phyloP scores from a whole-genome alignment of 2,888 invertebrate species.

The Phrixothrix hirtus region DNA sequence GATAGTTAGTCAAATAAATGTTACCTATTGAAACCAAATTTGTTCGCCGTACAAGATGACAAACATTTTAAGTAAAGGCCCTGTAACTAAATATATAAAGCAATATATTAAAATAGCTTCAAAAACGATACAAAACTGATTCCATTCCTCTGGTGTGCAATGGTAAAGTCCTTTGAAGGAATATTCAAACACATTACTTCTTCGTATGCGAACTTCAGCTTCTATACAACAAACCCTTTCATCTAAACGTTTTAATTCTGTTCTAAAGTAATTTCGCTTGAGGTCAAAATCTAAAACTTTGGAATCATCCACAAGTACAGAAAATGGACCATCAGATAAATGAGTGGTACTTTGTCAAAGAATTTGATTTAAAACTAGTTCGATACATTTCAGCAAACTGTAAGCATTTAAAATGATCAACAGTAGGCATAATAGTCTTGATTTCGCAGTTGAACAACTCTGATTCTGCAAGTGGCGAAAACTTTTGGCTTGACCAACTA shows the following conservation, averaged over 20 bases:
- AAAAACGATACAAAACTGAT: slow-evolving; percentile 88
- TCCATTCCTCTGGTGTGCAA: slow-evolving; percentile 84
- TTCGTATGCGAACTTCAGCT: slow-evolving; percentile 81
- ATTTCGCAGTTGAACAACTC: too few species aligned
- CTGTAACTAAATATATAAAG: too few species aligned
- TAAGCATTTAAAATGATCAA: slow-evolving; percentile 75
- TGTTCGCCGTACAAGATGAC: too few species aligned
- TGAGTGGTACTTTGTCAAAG: slow-evolving; percentile 78
- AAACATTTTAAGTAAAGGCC: too few species aligned
- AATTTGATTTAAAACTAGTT: slow-evolving; percentile 86
- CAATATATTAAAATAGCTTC: slow-evolving; percentile 71
- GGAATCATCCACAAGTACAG: slow-evolving; percentile 84
- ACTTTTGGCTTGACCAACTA: too few species aligned
- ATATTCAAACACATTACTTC: slow-evolving; percentile 85
- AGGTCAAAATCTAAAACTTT: slow-evolving; percentile 88
- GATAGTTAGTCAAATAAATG: too few species aligned
- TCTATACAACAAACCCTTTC: slow-evolving; percentile 80
- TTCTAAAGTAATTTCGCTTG: slow-evolving; percentile 74
- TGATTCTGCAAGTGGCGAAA: too few species aligned
- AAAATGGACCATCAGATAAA: slow-evolving; percentile 83
- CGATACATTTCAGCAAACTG: slow-evolving; percentile 87
- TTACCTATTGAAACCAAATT: too few species aligned
- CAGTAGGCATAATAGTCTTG: too few species aligned
- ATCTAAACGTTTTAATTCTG: slow-evolving; percentile 82
- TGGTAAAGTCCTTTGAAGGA: slow-evolving; percentile 86